These are phyloP conservation scores for Girardia tigrina DNA, from an alignment of 2,888 invertebrate genomes.

Conservation along the genomic window DNA sequence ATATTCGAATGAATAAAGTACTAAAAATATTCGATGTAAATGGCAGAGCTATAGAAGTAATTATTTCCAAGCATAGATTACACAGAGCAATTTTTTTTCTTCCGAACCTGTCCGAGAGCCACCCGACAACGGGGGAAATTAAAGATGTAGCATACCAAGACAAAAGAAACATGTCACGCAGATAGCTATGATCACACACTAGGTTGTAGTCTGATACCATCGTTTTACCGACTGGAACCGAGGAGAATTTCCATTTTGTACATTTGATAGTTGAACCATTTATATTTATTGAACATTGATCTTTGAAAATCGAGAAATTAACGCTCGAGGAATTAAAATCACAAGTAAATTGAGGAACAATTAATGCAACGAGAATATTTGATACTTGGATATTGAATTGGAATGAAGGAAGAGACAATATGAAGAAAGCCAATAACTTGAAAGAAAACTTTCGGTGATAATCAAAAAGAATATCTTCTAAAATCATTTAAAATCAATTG, in stretches of 20 bases:
- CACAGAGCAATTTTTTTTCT: neutral
- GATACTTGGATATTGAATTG: neutral
- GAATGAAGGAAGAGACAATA: neutral
- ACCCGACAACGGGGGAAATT: too few relatives aligned
- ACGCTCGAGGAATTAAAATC: neutral
- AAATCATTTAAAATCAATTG: too few relatives aligned
- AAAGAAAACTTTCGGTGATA: neutral
- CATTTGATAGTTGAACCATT: too few relatives aligned
- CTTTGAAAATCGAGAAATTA: too few relatives aligned
- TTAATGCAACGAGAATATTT: neutral
- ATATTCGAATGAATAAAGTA: neutral
- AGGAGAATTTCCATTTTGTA: too few relatives aligned
- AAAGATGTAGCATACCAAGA: too few relatives aligned
- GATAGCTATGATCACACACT: too few relatives aligned
- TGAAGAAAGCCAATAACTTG: neutral
- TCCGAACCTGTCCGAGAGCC: neutral
- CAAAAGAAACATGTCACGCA: too few relatives aligned
- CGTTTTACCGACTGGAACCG: too few relatives aligned
- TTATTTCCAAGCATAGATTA: conserved; percentile 3
- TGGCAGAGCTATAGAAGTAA: neutral
- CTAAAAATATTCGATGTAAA: neutral
- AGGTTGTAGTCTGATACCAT: too few relatives aligned
- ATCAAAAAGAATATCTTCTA: neutral
- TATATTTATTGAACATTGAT: too few relatives aligned
- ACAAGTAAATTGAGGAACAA: neutral